phyloP scores from a whole-genome alignment of 2,113 vertebrate genomes.

The Microcebus lehilahytsara region DNA sequence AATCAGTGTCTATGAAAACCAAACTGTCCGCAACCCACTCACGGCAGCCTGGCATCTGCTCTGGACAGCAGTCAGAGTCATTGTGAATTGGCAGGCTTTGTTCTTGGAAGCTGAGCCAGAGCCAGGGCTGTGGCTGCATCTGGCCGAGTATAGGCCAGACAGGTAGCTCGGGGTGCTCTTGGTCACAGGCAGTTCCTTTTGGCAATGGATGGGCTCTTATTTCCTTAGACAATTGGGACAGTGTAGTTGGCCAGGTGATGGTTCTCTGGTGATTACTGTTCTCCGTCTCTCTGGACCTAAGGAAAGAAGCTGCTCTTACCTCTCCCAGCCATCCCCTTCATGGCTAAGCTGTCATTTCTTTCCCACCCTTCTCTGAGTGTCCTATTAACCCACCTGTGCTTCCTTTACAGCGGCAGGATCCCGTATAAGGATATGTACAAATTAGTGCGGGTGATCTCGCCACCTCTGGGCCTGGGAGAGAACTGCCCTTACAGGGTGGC shows the following conservation, averaged over 20 bases:
- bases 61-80: neutral
- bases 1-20: neutral
- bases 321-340: neutral
- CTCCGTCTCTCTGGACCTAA: slow-evolving; percentile 45
- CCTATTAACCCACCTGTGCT: slow-evolving; percentile 92
- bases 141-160: neutral
- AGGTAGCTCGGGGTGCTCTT: neutral
- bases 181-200: neutral
- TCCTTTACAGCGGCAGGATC: slow-evolving; percentile 98
- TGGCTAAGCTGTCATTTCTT: slow-evolving; percentile 67
- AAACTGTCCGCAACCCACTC: neutral
- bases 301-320: slow-evolving; percentile 38
- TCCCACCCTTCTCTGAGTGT: slow-evolving; percentile 78
- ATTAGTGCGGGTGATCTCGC: slow-evolving; percentile 99
- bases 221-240: neutral
- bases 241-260: neutral
- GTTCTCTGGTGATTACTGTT: slow-evolving; percentile 27
- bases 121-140: neutral
- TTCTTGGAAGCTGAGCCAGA: neutral
- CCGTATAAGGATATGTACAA: slow-evolving; percentile 99
- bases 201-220: neutral
- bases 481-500: slow-evolving; percentile 99
- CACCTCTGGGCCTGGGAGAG: slow-evolving; percentile 99
- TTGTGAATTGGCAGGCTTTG: neutral
- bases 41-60: neutral